Evolutionary conservation across 2,888 invertebrate species (phyloP).

Genomic region (Heliconius ismenius): DNA sequence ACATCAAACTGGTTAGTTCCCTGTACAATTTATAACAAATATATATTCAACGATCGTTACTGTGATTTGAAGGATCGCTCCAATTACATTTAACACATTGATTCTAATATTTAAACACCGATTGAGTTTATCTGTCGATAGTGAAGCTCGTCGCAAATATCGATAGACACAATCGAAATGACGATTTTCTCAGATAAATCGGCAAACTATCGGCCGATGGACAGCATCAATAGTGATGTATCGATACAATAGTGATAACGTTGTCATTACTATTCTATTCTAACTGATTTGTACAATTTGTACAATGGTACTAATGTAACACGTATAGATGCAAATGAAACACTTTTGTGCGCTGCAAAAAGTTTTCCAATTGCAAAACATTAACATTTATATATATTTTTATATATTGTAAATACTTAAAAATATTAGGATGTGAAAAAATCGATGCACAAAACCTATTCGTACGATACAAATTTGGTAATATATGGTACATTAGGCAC

Average conservation of each 20-base stretch:
- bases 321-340: constrained; percentile 33
- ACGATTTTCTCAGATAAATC: constrained; percentile 15
- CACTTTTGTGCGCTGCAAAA: constrained; percentile 29
- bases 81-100: constrained; percentile 47
- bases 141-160: not conserved
- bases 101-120: constrained; percentile 17
- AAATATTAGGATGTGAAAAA: constrained; percentile 70
- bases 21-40: constrained; percentile 79
- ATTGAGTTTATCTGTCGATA: constrained; percentile 24
- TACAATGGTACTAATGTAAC: constrained; percentile 32
- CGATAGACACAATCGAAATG: constrained; percentile 10
- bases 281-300: constrained; percentile 36
- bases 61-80: constrained; percentile 74
- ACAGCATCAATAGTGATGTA: constrained; percentile 11
- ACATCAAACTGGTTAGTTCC: constrained; percentile 75
- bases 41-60: constrained; percentile 74
- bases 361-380: constrained; percentile 36
- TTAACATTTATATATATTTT: constrained; percentile 39
- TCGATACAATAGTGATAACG: constrained; percentile 23
- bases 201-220: constrained; percentile 13
- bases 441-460: constrained; percentile 71
- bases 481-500: constrained; percentile 85
- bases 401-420: constrained; percentile 57
- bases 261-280: constrained; percentile 28
- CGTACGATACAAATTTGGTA: constrained; percentile 77